Evolutionary conservation across 2,797 vertebrate genomes (phyloP), one percentile per base, ranked within the genome.

Genomic region (Karalla daura): DNA sequence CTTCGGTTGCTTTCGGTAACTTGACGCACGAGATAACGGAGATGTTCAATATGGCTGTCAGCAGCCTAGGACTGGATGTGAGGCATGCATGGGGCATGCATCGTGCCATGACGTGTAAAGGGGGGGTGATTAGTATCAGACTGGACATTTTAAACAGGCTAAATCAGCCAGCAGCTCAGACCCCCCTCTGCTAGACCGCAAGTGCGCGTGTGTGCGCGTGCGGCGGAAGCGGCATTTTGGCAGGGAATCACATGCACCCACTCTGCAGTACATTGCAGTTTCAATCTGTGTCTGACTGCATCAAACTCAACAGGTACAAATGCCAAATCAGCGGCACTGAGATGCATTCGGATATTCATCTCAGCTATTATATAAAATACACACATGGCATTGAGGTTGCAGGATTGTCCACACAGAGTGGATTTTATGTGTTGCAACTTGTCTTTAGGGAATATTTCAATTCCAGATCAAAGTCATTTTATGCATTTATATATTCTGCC

Each of bases 1-100:
- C 12, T 39, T 21, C 1, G 0, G 5, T 40, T 67, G 17, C 6
- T 36, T 0, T 7, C 0, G 7, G 3, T 1, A 7, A 45, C 65
- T 64, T 80, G 56, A 78, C 32, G 8, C n/a, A 39, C 21, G 11
- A 55, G 43, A n/a, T 51, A 40, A 53, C 41, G 14, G 59, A 84
- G 79, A 83, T 70, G 80, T 74, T 72, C 90, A 92, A 93, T 81
- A 92, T 92, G 91, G 90, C 88, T 89, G 90, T 84, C 85, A 82
- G 52, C 4, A 65, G 65, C 41, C 8, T 30, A 63, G 41, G 50
- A 70, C 67, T 59, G 47, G 67, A 62, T 70, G 45, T 28, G 51
- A 77, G 63, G 71, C 65, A 63, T 69, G 81, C 50, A 46, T 76
- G 69, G 7, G 25, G 45, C 39, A 53, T 69, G 28, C 60, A 58